Evolutionary conservation across 2,113 vertebrate genomes (phyloP).

Genomic region (Phalacrocorax aristotelis): DNA sequence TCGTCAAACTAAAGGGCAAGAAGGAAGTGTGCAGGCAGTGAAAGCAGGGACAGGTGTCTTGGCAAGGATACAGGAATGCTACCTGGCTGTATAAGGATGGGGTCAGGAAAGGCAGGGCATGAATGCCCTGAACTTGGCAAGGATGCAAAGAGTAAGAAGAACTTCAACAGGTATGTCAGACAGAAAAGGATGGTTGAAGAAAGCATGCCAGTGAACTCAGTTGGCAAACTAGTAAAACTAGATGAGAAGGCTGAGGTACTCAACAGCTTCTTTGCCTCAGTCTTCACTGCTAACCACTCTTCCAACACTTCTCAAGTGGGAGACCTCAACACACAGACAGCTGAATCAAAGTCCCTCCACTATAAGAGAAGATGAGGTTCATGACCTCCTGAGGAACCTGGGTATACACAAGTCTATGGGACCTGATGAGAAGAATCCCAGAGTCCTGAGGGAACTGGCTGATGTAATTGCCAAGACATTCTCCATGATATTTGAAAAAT

Average conservation of each 20-base stretch:
- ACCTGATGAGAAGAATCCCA: too few species aligned
- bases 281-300: not conserved
- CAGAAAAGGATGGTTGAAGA: not conserved
- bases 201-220: not conserved
- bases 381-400: not conserved
- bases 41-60: not conserved
- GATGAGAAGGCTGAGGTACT: not conserved
- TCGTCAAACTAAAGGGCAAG: not conserved
- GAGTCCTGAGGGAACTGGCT: too few species aligned
- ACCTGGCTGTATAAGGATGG: not conserved
- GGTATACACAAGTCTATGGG: too few species aligned
- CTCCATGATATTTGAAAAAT: too few species aligned
- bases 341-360: not conserved
- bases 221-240: not conserved
- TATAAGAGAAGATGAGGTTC: not conserved
- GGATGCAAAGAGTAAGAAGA: not conserved
- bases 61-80: not conserved
- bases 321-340: not conserved
- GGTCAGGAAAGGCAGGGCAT: not conserved
- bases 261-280: too few species aligned
- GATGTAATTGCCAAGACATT: too few species aligned
- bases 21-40: not conserved
- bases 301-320: not conserved
- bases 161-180: too few species aligned
- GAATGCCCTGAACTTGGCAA: accelerated